Percentiles rank a stretch among this genome's conserved stretches.
Evolutionary conservation across 2,113 vertebrate genomes (phyloP).

Genomic region (Dipodomys spectabilis): DNA sequence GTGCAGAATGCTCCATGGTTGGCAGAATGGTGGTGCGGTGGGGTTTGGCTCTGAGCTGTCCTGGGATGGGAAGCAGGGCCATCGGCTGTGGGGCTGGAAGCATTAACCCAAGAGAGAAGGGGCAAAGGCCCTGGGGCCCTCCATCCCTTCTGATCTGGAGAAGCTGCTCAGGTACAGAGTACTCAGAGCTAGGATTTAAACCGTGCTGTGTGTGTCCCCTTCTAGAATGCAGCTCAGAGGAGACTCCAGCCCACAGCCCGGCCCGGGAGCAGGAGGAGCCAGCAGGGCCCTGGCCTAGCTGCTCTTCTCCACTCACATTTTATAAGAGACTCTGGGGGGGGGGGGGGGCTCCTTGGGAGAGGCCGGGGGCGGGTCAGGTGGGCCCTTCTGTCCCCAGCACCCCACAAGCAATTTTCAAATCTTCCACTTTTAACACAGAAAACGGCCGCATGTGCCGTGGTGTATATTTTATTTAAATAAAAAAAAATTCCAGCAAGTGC

Average conservation of each 20-base stretch:
- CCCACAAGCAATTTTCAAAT: slow-evolving; percentile 63
- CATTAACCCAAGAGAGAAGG: not conserved
- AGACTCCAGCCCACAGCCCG: not conserved
- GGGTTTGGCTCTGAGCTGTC: not conserved
- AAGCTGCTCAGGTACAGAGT: not conserved
- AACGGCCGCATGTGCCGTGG: slow-evolving; percentile 58
- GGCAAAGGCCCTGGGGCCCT: not conserved
- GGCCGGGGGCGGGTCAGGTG: not conserved
- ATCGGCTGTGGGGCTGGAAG: not conserved
- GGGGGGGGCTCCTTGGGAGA: not conserved
- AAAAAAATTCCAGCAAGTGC: slow-evolving; percentile 62
- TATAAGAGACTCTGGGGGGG: slow-evolving; percentile 25
- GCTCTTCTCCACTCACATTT: slow-evolving; percentile 35
- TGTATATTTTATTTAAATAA: slow-evolving; percentile 80
- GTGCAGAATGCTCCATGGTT: not conserved
- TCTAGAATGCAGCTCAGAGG: not conserved
- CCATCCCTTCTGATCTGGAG: not conserved
- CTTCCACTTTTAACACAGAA: slow-evolving; percentile 79
- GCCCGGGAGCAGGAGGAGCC: not conserved
- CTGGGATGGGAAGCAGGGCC: not conserved
- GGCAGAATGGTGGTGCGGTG: not conserved
- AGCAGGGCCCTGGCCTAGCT: slow-evolving; percentile 7
- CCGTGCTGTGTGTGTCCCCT: too few species aligned
- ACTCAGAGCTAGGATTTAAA: not conserved
- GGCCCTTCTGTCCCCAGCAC: not conserved